phyloP scores from a whole-genome alignment of 2,113 vertebrate species.

The Gymnocephalus cernua region DNA sequence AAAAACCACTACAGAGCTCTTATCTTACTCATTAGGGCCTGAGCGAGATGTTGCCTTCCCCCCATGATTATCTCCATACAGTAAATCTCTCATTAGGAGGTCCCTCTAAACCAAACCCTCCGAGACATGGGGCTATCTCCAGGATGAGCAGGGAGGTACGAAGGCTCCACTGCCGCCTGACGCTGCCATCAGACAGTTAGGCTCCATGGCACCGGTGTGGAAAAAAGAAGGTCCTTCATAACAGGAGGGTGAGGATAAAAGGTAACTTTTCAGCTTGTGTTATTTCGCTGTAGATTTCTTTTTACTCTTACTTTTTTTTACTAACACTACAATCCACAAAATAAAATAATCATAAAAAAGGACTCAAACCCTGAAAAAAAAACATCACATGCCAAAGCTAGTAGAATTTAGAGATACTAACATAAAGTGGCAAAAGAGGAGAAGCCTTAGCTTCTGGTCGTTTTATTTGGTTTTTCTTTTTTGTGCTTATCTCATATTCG shows the following conservation, averaged over 20 bases:
- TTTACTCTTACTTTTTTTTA: too few species aligned
- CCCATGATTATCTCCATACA: slow-evolving; percentile 77
- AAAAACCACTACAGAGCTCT: slow-evolving; percentile 72
- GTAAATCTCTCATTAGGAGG: slow-evolving; percentile 79
- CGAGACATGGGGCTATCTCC: slow-evolving; percentile 47
- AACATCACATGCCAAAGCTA: background rate
- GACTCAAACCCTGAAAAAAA: too few species aligned
- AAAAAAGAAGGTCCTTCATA: background rate
- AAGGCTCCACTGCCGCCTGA: slow-evolving; percentile 40
- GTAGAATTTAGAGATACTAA: background rate
- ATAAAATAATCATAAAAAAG: background rate
- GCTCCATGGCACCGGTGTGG: background rate
- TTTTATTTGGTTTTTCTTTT: slow-evolving; percentile 1
- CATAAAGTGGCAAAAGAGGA: slow-evolving; percentile 12
- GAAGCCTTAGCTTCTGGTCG: background rate
- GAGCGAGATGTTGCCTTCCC: slow-evolving; percentile 59
- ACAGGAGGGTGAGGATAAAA: background rate
- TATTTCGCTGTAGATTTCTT: background rate
- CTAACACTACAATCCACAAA: background rate
- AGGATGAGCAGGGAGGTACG: slow-evolving; percentile 26
- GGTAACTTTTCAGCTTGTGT: background rate
- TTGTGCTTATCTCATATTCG: background rate
- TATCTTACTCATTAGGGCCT: slow-evolving; percentile 78
- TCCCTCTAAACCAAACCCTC: slow-evolving; percentile 58
- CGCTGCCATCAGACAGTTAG: slow-evolving; percentile 5